phyloP scores from a whole-genome alignment of 2,888 invertebrate species.

The Disparrhopalites patrizii region DNA sequence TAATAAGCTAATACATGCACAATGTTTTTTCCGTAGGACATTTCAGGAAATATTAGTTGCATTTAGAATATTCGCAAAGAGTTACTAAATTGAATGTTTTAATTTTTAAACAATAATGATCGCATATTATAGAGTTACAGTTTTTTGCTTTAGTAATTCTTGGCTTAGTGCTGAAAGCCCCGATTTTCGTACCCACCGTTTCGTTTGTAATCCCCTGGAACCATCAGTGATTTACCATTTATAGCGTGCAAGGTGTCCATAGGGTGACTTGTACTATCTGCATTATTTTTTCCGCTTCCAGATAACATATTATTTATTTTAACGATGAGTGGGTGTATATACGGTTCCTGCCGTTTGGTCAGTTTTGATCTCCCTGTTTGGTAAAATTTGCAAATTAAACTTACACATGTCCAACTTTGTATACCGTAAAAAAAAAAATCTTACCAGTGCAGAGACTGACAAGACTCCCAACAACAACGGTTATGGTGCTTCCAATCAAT shows the following conservation, averaged over 20 bases:
- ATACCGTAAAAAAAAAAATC: not conserved
- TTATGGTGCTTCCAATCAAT: conserved; percentile 30
- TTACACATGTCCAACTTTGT: not conserved
- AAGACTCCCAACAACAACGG: conserved; percentile 38
- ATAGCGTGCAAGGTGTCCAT: not conserved
- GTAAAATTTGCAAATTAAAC: not conserved
- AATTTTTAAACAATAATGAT: too few species aligned
- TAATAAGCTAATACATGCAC: too few species aligned
- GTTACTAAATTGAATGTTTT: too few species aligned
- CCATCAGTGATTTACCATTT: not conserved
- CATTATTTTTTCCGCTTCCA: not conserved
- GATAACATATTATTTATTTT: conserved; percentile 13
- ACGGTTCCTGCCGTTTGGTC: conserved; percentile 41
- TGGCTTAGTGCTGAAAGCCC: not conserved
- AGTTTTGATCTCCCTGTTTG: conserved; percentile 37
- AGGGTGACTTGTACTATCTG: not conserved
- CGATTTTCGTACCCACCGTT: not conserved
- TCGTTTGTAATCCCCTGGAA: not conserved
- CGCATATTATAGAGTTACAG: too few species aligned
- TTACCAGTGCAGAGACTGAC: conserved; percentile 40
- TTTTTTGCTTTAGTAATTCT: too few species aligned
- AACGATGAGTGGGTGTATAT: conserved; percentile 44
- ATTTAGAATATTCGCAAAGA: too few species aligned
- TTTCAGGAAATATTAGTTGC: too few species aligned
- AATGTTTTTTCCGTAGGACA: too few species aligned